Conservation (phyloP, 2,888 invertebrate species). For the Trachelus stipa region DNA sequence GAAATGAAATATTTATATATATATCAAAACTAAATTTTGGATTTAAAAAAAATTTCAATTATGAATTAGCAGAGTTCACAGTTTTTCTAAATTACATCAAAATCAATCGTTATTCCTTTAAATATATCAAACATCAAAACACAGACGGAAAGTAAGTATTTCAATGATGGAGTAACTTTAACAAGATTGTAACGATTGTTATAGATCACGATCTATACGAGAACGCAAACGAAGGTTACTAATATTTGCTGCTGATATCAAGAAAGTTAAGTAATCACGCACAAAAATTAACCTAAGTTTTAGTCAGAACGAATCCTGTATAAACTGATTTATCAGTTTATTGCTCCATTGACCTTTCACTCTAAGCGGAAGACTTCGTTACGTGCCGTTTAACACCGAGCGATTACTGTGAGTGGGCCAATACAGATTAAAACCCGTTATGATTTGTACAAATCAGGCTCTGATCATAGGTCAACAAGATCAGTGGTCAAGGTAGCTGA, state of each 20-base stretch:
- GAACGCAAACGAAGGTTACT: background rate
- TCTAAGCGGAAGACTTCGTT: background rate
- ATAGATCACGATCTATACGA: too few relatives aligned
- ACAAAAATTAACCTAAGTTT: background rate
- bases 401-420: background rate
- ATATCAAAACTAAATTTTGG: too few relatives aligned
- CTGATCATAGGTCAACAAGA: background rate
- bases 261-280: background rate
- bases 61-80: too few relatives aligned
- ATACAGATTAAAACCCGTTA: background rate
- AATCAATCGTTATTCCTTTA: too few relatives aligned
- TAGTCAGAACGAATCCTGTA: background rate
- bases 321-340: background rate
- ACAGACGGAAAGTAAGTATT: too few relatives aligned
- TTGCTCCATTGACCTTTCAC: background rate
- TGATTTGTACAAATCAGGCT: background rate
- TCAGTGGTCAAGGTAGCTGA: constrained; percentile 5
- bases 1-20: too few relatives aligned
- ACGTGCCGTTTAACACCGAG: background rate
- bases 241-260: background rate
- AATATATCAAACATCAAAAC: too few relatives aligned
- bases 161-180: too few relatives aligned
- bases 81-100: too few relatives aligned
- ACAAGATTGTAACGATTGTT: too few relatives aligned
- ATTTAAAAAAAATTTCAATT: too few relatives aligned